Evolutionary conservation across 35 echinoderm and acorn worm species (phyloP), one percentile per base, ranked within the genome.

Genomic region (Heliocidaris erythrogramma): DNA sequence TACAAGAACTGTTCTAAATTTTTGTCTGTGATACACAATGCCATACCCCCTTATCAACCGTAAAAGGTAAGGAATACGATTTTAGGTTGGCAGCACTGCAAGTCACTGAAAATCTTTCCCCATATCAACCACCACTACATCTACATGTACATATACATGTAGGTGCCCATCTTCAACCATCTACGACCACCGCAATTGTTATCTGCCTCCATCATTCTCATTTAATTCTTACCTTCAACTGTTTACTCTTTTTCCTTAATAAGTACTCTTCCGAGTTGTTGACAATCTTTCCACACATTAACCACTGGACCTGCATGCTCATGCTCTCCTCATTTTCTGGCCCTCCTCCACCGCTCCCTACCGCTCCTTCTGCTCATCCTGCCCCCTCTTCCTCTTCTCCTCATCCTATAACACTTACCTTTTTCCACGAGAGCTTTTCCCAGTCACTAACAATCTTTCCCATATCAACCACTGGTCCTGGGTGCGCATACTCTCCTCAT

Each of bases 251-350:
- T n/a, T n/a, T n/a, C n/a, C n/a, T n/a, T n/a, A n/a, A n/a, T n/a
- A n/a, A 97, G 48, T 95, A 97, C 27, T 99, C 98, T 30, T 99
- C 98, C 98, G 97, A 99, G 92, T 99, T 97, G 85, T 99, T 99
- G 69, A 99, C 98, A 92, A 99, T 99, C 95, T 97, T 99, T 13
- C 98, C 98, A 97, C 98, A 99, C 71, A 97, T 96, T 17, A 99
- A 78, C 98, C 98, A 99, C 86, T 96, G 95, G 92, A 97, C 98
- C 85, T 97, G 96, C 32, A 94, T 94, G 50, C 96, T 96, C 42
- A 97, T 96, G 9, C 94, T 88, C 48, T 98, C 97, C 2, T 86
- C 78, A 5, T 71, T 92, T 29, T 96, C 95, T n/a, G 30, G 30
- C n/a, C 87, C 85, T 53, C 85, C 85, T 4, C 85, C 94, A 17